These are phyloP conservation scores for Eciton burchellii DNA, from an alignment of 1,140 invertebrate species.

Conservation along the genomic window DNA sequence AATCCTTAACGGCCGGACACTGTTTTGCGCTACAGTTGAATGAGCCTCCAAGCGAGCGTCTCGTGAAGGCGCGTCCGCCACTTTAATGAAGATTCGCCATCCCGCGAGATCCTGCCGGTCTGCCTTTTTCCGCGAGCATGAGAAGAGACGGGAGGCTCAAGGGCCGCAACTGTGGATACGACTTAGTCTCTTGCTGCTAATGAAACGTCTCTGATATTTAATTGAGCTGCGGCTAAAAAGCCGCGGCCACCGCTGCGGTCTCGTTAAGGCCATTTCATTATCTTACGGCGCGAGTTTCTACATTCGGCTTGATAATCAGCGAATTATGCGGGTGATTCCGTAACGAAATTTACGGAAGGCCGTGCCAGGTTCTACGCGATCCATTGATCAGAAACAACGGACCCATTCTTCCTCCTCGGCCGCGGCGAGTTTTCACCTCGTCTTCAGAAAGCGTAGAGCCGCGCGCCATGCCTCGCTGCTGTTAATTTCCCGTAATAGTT, in stretches of 20 bases:
- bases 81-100: not conserved
- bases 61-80: constrained; percentile 6
- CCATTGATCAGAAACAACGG: constrained; percentile 48
- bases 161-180: not conserved
- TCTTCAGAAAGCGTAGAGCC: constrained; percentile 74
- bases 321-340: not conserved
- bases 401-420: constrained; percentile 57
- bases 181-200: not conserved
- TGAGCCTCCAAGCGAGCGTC: constrained; percentile 33
- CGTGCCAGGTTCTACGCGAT: constrained; percentile 11
- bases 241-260: too few relatives aligned
- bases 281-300: not conserved
- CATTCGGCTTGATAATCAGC: not conserved
- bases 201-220: not conserved
- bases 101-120: not conserved
- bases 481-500: constrained; percentile 68
- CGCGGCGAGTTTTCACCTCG: constrained; percentile 64
- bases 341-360: constrained; percentile 12
- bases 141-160: not conserved
- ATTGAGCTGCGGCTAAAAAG: not conserved
- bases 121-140: too few relatives aligned
- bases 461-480: constrained; percentile 66
- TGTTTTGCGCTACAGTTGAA: constrained; percentile 53
- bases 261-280: not conserved
- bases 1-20: constrained; percentile 30